Base-by-base conservation (phyloP, 2,888 invertebrate species). In the Drosophila rubida region DNA sequence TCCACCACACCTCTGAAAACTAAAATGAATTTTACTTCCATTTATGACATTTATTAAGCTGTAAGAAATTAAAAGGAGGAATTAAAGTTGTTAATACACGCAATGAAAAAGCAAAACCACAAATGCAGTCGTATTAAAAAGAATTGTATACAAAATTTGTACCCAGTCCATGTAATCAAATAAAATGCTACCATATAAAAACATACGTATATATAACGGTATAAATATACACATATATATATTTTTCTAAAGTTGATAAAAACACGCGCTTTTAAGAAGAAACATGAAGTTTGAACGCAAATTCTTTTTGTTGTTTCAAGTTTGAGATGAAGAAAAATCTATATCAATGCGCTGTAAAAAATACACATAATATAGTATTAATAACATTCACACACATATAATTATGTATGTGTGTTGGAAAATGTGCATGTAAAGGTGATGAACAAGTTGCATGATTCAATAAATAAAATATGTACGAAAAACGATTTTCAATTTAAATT, bases 331-430 rank as follows among this genome's bases (percentile, higher is more conserved):
- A 69, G 16, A 22, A 57, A 57, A 45, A 61, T 58, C 68, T 72
- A 81, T 84, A 84, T 84, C 88, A 88, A 84, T 78, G 81, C 85
- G 88, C 88, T 88, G 88, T 88, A 88, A 53, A 80, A 84, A 78
- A 71, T 51, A 79, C 77, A 82, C 77, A 83, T 78, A 62, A 65
- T 75, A 69, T 84, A 86, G 86, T 85, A 87, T 87, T 87, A 87
- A 75, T 37, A 39, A 23, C 69, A 74, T 67, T 78, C 49, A 42
- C 16, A 55, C 35, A 66, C 46, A 65, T 44, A 19, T 19, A 57
- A n/a, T 30, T 14, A 44, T 14, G 27, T 23, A 32, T 8, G 32
- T 45, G 60, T 81, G 63, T 30, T 60, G 61, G 44, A 60, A 42
- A 64, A 70, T 79, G 74, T 66, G 65, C 61, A 69, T 73, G 82